Evolutionary conservation across 2,113 vertebrate species (phyloP).

Genomic region (Gymnobelideus leadbeateri): DNA sequence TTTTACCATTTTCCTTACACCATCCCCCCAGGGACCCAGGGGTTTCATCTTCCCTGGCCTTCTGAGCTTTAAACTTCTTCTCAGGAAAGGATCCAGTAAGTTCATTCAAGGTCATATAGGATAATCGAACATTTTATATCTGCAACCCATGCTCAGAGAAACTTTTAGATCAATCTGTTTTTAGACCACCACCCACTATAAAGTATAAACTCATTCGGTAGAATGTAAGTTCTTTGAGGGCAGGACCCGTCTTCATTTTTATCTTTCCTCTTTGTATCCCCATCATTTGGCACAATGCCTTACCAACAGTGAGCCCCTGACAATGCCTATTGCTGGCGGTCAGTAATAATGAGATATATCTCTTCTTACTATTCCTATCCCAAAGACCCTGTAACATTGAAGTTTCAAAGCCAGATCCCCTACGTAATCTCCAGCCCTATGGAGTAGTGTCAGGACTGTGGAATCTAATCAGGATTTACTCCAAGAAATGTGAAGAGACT

Average conservation of each 20-base stretch:
- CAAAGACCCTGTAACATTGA: not conserved
- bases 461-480: not conserved
- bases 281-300: not conserved
- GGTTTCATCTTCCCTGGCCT: not conserved
- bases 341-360: not conserved
- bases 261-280: not conserved
- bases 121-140: not conserved
- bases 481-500: not conserved
- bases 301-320: not conserved
- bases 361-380: not conserved
- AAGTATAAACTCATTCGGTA: not conserved
- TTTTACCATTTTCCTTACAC: not conserved
- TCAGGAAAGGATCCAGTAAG: conserved; percentile 22
- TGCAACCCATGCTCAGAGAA: not conserved
- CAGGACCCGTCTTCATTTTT: not conserved
- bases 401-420: not conserved
- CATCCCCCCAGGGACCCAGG: not conserved
- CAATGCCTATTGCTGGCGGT: not conserved
- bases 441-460: not conserved
- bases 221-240: not conserved
- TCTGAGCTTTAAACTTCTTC: not conserved
- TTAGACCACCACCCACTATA: not conserved
- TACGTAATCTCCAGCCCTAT: not conserved
- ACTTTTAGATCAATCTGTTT: not conserved
- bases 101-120: not conserved